A percentile compares a stretch with the other conserved stretches of the same genome.
These are phyloP conservation scores for Macroglossus sobrinus DNA, from an alignment of 2,113 vertebrate species.

Conservation along the genomic window DNA sequence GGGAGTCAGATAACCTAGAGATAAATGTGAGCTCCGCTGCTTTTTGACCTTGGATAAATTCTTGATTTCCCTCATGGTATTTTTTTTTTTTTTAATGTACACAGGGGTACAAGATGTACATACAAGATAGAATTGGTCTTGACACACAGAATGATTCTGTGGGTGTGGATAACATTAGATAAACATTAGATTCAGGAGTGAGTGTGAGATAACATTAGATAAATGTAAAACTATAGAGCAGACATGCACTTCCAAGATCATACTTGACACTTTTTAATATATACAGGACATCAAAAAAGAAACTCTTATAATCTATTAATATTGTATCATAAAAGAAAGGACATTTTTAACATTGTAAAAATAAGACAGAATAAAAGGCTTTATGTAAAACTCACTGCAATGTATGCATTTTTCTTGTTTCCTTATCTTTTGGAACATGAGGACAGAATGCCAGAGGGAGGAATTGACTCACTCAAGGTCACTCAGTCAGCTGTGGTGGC, in stretches of 20 bases:
- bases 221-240: not conserved
- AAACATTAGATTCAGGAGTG: not conserved
- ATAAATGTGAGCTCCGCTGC: not conserved
- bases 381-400: constrained; percentile 44
- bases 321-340: constrained; percentile 25
- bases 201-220: not conserved
- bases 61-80: not conserved
- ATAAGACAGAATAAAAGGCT: constrained; percentile 27
- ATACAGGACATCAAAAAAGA: constrained; percentile 18
- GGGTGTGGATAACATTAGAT: not conserved
- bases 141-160: not conserved
- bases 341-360: constrained; percentile 40
- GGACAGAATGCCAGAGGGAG: not conserved
- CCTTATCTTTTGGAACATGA: constrained; percentile 42
- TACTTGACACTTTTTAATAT: constrained; percentile 31
- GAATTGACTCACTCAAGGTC: constrained; percentile 15
- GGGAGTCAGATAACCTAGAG: not conserved
- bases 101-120: not conserved
- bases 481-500: not conserved
- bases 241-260: not conserved
- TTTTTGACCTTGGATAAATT: not conserved
- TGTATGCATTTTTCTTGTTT: constrained; percentile 32
- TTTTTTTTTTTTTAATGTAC: not conserved
- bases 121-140: not conserved
- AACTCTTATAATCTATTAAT: not conserved